phyloP scores from a whole-genome alignment of 30 jellyfish, hydroid and myxozoan genomes.

The Aurelia coerulea region DNA sequence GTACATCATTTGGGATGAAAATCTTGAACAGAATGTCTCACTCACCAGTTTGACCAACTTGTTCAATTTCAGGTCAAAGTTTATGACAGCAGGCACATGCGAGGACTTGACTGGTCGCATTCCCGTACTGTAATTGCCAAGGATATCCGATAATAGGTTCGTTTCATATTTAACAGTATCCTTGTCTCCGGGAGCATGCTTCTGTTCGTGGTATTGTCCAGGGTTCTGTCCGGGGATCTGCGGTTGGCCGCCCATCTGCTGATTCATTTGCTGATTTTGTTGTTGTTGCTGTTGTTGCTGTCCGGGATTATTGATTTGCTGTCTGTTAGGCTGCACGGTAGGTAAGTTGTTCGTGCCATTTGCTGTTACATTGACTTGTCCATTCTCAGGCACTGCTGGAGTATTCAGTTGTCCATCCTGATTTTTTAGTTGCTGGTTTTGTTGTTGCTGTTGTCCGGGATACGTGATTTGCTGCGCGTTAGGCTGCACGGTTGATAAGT shows the following conservation, averaged over 20 bases:
- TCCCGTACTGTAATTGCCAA: constrained; percentile 48
- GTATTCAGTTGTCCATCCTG: background rate
- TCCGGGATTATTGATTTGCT: too few relatives aligned
- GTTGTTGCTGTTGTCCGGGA: background rate
- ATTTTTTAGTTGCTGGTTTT: background rate
- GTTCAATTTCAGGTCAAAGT: constrained; percentile 21
- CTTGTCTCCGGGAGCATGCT: constrained; percentile 15
- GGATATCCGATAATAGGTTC: constrained; percentile 11
- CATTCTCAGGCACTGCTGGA: too few relatives aligned
- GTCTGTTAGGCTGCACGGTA: too few relatives aligned
- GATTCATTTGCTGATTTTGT: background rate
- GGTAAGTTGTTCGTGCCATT: too few relatives aligned
- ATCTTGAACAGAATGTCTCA: background rate
- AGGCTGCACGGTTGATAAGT: too few relatives aligned
- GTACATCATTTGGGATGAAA: background rate
- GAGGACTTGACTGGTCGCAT: constrained; percentile 57
- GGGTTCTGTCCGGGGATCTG: too few relatives aligned
- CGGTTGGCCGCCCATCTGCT: background rate
- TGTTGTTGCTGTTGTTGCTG: background rate
- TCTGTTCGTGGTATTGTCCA: too few relatives aligned
- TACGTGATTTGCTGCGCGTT: too few relatives aligned
- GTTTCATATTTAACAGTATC: constrained; percentile 26
- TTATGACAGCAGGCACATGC: constrained; percentile 22
- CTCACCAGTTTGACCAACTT: constrained; percentile 47
- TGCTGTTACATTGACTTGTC: too few relatives aligned